Conservation (phyloP, 2,797 vertebrate genomes). For the Phrynocephalus guinanensis region DNA sequence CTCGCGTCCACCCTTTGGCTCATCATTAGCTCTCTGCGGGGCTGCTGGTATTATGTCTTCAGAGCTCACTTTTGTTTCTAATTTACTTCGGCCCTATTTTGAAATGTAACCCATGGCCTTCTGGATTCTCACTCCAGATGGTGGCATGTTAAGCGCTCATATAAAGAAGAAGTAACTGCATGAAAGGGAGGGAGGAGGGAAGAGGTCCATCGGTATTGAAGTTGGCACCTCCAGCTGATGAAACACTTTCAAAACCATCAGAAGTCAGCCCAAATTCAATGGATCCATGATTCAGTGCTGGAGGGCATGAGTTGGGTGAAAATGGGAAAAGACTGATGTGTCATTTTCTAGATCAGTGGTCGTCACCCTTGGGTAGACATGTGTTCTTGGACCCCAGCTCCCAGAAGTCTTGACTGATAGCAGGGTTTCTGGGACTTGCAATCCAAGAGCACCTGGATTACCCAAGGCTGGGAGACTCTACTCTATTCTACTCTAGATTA, state of each 20-base stretch:
- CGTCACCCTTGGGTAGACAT: too few relatives aligned
- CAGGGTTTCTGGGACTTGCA: too few relatives aligned
- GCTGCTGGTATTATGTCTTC: not conserved
- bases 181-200: not conserved
- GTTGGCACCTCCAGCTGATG: too few relatives aligned
- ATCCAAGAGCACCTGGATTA: too few relatives aligned
- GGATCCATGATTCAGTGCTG: not conserved
- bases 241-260: not conserved
- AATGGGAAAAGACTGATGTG: too few relatives aligned
- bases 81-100: conserved; percentile 11
- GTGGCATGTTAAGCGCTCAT: not conserved
- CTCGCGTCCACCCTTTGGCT: not conserved
- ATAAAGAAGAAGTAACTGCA: not conserved
- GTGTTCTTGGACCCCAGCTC: too few relatives aligned
- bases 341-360: too few relatives aligned
- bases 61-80: not conserved
- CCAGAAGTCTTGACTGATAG: too few relatives aligned
- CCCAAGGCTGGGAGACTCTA: too few relatives aligned
- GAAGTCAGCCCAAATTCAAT: not conserved
- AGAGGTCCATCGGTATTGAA: not conserved
- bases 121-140: not conserved
- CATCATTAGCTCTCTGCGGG: conserved; percentile 29
- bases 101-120: not conserved
- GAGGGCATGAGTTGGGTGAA: not conserved
- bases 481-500: too few relatives aligned